A percentile compares a stretch with the other conserved stretches of the same genome.
phyloP scores from a whole-genome alignment of 2,797 vertebrate species.

The Argyrosomus regius region DNA sequence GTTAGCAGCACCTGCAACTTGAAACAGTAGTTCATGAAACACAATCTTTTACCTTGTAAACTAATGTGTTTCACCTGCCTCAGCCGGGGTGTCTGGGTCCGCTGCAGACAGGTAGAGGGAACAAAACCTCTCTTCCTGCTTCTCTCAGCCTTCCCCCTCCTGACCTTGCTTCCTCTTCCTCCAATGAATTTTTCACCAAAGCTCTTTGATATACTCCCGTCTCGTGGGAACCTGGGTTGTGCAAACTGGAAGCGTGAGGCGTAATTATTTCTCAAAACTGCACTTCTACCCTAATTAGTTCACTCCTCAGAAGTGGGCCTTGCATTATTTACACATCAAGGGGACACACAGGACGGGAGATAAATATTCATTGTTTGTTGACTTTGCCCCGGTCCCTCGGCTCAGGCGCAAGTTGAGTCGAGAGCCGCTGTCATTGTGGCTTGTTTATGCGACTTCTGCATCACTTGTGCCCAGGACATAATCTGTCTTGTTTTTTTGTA shows the following conservation, averaged over 20 bases:
- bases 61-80: slow-evolving; percentile 85
- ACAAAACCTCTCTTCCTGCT: slow-evolving; percentile 43
- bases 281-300: slow-evolving; percentile 83
- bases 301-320: slow-evolving; percentile 78
- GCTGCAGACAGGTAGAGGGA: slow-evolving; percentile 60
- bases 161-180: slow-evolving; percentile 70
- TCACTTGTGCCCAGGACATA: slow-evolving; percentile 48
- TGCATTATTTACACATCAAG: slow-evolving; percentile 89
- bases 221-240: slow-evolving; percentile 70
- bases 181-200: slow-evolving; percentile 67
- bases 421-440: slow-evolving; percentile 58
- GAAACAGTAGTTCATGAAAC: slow-evolving; percentile 82
- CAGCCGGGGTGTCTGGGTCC: slow-evolving; percentile 32
- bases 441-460: slow-evolving; percentile 65
- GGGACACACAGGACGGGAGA: slow-evolving; percentile 72
- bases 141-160: slow-evolving; percentile 5
- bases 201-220: slow-evolving; percentile 76
- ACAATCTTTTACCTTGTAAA: slow-evolving; percentile 80
- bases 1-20: slow-evolving; percentile 81
- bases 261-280: slow-evolving; percentile 84
- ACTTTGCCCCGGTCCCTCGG: slow-evolving; percentile 75
- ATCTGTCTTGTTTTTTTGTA: slow-evolving; percentile 65
- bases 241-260: slow-evolving; percentile 73
- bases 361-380: slow-evolving; percentile 88
- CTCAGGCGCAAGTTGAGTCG: slow-evolving; percentile 57